Base-by-base conservation (phyloP, 1,140 invertebrate genomes). In the Temnothorax curvispinosus region DNA sequence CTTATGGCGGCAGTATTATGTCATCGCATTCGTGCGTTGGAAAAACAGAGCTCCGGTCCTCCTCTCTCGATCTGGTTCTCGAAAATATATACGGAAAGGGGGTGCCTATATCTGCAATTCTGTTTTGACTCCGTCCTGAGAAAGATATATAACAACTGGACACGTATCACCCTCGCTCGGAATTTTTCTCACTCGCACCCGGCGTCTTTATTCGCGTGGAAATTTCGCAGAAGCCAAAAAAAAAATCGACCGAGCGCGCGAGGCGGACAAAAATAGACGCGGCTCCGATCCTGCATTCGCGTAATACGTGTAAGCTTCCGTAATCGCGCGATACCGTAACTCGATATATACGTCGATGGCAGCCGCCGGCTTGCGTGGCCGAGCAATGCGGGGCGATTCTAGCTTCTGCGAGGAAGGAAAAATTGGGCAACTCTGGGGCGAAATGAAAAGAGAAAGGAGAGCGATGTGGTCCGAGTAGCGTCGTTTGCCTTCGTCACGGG, bases 1-100 rank as follows among this genome's bases (percentile, higher is more conserved):
- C 81, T 86, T 88, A 88, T 86, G 86, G 81, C 89, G 82, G 86
- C 80, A 81, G 88, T 85, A 90, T 90, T 90, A 90, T 90, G 89
- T 90, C 89, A 90, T 90, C 89, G 72, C 52, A 18, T 67, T 67
- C 52, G 27, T 32, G 50, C 56, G 58, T 65, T 18, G 60, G 75
- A 85, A 78, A 85, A 85, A 65, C 47, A 85, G 56, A 64, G 82
- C n/a, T 47, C 65, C 11, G 65, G n/a, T 85, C n/a, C 82, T 75
- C 38, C 77, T 56, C 47, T 8, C 35, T 41, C 38, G 58, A 60
- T 47, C 41, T 21, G 3, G 0, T 35, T 27, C 32, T 41, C 82
- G 11, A 77, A 47, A 65, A 58, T 65, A 56, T 56, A 41, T 15
- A 65, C 47, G 32, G 18, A 54, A 77, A 21, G 44, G 11, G 56